These are phyloP conservation scores for Exocentrus adspersus DNA, from an alignment of 2,888 invertebrate species.

Conservation along the genomic window DNA sequence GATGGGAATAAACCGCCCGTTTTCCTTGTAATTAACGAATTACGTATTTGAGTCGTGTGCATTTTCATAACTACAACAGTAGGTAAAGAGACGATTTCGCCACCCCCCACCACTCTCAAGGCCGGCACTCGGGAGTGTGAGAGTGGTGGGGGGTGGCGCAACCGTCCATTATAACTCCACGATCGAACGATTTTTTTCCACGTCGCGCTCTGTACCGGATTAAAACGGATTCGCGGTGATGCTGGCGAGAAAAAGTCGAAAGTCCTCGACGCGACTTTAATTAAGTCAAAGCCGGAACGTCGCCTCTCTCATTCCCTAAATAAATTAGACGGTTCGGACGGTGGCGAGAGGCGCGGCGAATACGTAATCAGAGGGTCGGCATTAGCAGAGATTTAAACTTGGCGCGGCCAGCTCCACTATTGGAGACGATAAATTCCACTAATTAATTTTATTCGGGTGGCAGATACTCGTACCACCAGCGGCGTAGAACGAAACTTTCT, in stretches of 20 bases:
- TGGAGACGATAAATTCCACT: slow-evolving; percentile 58
- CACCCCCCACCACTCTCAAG: too few relatives aligned
- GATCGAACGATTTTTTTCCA: too few relatives aligned
- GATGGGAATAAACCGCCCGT: background rate
- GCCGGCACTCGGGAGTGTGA: too few relatives aligned
- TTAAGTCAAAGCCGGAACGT: slow-evolving; percentile 17
- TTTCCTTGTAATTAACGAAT: background rate
- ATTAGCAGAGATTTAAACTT: slow-evolving; percentile 57
- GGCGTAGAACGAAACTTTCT: too few relatives aligned
- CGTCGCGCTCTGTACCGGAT: too few relatives aligned
- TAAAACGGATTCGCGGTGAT: background rate
- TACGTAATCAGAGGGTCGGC: slow-evolving; percentile 55
- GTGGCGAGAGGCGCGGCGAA: slow-evolving; percentile 50
- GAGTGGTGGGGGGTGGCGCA: too few relatives aligned
- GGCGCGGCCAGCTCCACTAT: slow-evolving; percentile 51
- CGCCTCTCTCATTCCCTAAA: slow-evolving; percentile 40
- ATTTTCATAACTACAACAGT: too few relatives aligned
- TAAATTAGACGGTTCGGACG: slow-evolving; percentile 53
- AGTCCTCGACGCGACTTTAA: slow-evolving; percentile 16
- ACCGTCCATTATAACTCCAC: too few relatives aligned
- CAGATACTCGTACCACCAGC: too few relatives aligned
- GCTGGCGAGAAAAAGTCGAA: slow-evolving; percentile 2
- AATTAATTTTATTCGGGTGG: slow-evolving; percentile 61
- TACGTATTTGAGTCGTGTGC: background rate
- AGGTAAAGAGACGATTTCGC: too few relatives aligned